Percentiles rank a stretch among this genome's conserved stretches.
phyloP scores from a whole-genome alignment of 2,797 vertebrate species.

The Onychomys torridus region DNA sequence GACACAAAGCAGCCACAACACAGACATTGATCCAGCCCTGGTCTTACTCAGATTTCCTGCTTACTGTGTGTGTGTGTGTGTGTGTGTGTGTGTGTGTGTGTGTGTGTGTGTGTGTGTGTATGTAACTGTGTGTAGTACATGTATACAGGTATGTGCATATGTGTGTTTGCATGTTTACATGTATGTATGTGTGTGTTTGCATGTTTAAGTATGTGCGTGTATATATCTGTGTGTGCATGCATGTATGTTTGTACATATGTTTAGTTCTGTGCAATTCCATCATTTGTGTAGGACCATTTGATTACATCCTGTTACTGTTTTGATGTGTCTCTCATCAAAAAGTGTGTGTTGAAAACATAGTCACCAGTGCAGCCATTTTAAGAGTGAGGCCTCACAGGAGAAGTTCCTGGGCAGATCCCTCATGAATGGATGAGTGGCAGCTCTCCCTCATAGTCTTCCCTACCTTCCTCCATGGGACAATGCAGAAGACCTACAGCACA shows the following conservation, averaged over 20 bases:
- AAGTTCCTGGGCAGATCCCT: neutral
- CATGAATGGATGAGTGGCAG: neutral
- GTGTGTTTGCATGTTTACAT: neutral
- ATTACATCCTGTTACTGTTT: neutral
- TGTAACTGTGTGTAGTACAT: neutral
- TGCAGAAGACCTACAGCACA: neutral
- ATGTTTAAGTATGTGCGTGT: neutral
- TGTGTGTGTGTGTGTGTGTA: neutral
- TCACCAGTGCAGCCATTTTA: neutral
- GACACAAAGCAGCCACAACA: neutral
- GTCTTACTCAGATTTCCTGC: neutral
- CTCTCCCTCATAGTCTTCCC: neutral
- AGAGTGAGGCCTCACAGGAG: neutral
- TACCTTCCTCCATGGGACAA: neutral
- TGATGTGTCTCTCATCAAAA: neutral
- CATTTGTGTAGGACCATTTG: neutral
- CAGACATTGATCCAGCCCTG: neutral
- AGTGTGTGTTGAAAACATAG: neutral
- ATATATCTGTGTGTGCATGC: neutral
- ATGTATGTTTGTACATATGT: neutral
- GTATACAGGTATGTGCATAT: neutral
- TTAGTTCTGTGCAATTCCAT: neutral
- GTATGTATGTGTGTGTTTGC: neutral
- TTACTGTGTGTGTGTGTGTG: rapidly evolving
- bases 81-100: neutral